Percentiles rank a stretch among this genome's conserved stretches.
Conservation (phyloP, 92 coral and sea anemone species). For the Zoanthus solanderi region DNA sequence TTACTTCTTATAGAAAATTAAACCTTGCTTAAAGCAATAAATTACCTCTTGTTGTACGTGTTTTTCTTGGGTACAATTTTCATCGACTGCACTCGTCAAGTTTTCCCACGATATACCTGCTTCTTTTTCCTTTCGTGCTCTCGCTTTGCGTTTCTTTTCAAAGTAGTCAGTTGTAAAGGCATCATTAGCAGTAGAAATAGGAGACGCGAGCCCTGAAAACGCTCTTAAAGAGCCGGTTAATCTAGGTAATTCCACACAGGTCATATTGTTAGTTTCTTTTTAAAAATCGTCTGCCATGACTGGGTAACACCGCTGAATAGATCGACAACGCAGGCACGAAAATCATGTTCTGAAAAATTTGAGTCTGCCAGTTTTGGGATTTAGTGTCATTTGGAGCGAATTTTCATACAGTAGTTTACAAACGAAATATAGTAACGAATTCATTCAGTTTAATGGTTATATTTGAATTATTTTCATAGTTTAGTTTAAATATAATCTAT, state of each 20-base stretch:
- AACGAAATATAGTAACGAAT: too few relatives aligned
- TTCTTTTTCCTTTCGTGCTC: conserved; percentile 75
- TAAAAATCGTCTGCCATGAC: conserved; percentile 31
- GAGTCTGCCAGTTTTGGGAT: not conserved
- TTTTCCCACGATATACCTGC: conserved; percentile 83
- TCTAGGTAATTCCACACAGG: conserved; percentile 87
- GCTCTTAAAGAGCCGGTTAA: conserved; percentile 95
- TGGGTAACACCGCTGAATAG: conserved; percentile 26
- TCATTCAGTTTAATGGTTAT: too few relatives aligned
- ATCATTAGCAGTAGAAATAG: conserved; percentile 46
- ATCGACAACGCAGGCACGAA: conserved; percentile 12
- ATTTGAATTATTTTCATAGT: too few relatives aligned
- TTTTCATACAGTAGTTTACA: too few relatives aligned
- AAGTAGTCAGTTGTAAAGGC: conserved; percentile 51
- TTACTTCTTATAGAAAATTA: not conserved
- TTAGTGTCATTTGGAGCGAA: too few relatives aligned
- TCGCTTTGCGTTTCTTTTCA: conserved; percentile 79
- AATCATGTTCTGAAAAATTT: not conserved
- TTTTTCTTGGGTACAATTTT: conserved; percentile 66
- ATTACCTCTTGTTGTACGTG: conserved; percentile 79
- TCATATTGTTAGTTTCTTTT: conserved; percentile 39
- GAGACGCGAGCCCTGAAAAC: conserved; percentile 91
- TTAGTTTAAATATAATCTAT: too few relatives aligned
- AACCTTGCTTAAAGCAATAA: not conserved
- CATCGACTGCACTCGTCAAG: conserved; percentile 75